Evolutionary conservation across 2,113 vertebrate species (phyloP).

Genomic region (Sclerurus mexicanus): DNA sequence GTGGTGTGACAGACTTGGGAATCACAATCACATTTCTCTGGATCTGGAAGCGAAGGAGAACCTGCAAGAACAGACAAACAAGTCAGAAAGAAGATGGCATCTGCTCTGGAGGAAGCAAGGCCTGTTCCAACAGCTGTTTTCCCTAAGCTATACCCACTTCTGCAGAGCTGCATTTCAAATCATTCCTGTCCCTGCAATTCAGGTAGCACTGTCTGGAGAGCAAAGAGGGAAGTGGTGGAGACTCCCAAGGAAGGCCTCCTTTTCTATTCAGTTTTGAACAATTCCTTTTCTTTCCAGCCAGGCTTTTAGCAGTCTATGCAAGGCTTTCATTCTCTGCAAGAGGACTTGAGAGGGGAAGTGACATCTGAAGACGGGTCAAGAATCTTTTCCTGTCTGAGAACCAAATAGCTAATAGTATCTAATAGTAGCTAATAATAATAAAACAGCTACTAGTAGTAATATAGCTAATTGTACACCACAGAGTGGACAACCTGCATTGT

Average conservation of each 20-base stretch:
- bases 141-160: not conserved
- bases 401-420: not conserved
- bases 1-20: conserved; percentile 88
- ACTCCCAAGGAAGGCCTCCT: not conserved
- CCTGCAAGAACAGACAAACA: conserved; percentile 54
- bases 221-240: not conserved
- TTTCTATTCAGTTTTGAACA: not conserved
- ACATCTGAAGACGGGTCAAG: not conserved
- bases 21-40: conserved; percentile 88
- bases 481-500: not conserved
- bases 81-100: not conserved
- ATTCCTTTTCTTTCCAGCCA: not conserved
- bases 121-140: not conserved
- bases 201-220: not conserved
- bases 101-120: not conserved
- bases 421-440: too few species aligned
- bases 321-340: not conserved
- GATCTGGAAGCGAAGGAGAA: conserved; percentile 88
- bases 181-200: not conserved
- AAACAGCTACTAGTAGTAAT: too few species aligned
- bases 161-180: not conserved
- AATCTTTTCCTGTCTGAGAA: not conserved
- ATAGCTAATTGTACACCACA: not conserved
- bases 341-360: not conserved
- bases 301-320: not conserved